phyloP scores from a whole-genome alignment of 2,797 vertebrate species.

The Macropus fuliginosus region DNA sequence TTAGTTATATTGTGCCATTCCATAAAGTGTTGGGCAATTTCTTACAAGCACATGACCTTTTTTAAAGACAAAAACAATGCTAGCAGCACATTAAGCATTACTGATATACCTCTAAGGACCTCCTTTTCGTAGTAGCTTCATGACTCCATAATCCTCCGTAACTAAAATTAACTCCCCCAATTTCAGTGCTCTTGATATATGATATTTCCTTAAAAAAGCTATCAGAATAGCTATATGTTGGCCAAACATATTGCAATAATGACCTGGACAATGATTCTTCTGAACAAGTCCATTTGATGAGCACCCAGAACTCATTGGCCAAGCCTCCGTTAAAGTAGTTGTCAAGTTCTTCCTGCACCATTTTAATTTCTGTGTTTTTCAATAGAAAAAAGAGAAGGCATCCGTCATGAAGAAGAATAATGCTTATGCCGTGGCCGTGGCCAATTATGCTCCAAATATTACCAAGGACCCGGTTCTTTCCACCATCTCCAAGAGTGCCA shows the following conservation, averaged over 20 bases:
- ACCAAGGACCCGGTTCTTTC: constrained; percentile 93
- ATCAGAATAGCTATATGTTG: background rate
- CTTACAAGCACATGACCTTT: background rate
- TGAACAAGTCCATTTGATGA: background rate
- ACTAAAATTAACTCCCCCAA: constrained; percentile 21
- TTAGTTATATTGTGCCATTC: background rate
- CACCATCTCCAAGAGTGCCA: constrained; percentile 93
- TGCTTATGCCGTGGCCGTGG: constrained; percentile 95
- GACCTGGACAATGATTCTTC: background rate
- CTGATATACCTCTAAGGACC: background rate
- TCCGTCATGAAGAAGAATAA: constrained; percentile 96
- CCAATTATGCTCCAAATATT: constrained; percentile 95
- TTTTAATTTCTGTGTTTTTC: constrained; percentile 77
- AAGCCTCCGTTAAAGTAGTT: background rate
- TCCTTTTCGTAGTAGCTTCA: background rate
- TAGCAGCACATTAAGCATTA: background rate
- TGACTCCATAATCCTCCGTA: background rate
- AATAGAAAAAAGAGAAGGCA: constrained; percentile 95
- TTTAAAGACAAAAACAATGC: background rate
- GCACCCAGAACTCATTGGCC: background rate
- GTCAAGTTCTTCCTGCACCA: constrained; percentile 1
- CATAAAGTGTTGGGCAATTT: background rate
- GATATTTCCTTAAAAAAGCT: background rate
- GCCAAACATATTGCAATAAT: background rate
- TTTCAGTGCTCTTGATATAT: background rate